Evolutionary conservation across 1,140 invertebrate species (phyloP), one percentile per base, ranked within the genome.

Genomic region (Drosophila prosaltans): DNA sequence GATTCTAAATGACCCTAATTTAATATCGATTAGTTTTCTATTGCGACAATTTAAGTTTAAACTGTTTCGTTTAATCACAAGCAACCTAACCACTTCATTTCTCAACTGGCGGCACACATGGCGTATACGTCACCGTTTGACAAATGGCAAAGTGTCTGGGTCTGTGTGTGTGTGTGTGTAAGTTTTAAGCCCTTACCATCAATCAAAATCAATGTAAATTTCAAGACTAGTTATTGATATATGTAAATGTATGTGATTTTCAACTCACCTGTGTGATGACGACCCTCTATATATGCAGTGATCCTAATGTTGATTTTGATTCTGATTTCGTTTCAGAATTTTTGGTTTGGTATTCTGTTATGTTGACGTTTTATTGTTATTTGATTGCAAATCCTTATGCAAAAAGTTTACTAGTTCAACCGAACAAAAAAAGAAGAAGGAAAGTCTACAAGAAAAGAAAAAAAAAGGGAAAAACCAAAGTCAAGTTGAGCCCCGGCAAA

Each of bases 111-210:
- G 7, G 7, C 24, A 9, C 43, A 55, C 43, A 80, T 85, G 69
- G 66, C 70, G 81, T 64, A 74, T 84, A 85, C 81, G 70, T 41
- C 74, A 48, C 30, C 30, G 65, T 57, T 41, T 48, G 70, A 65
- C 74, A 65, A 67, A 64, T 36, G 45, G 45, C 45, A 26, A 1
- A 26, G 16, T 1, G 16, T 48, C 5, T 7, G 43, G 21, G 43
- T 45, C 16, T 9, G 2, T 51, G 45, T 26, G 21, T 51, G 45
- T 26, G 21, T 51, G 45, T 51, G 8, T 26, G 21, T 26, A 9
- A 5, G 10, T 51, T 51, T 51, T 16, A 21, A 26, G 10, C 21
- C 45, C 45, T 21, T 10, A 21, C 67, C 75, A 84, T 84, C 78
- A 72, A 84, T 84, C 74, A 81, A 70, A 65, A 68, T 69, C 45